Evolutionary conservation across 2,888 invertebrate genomes (phyloP), one percentile per base, ranked within the genome.

Genomic region (Eretmocerus hayati): DNA sequence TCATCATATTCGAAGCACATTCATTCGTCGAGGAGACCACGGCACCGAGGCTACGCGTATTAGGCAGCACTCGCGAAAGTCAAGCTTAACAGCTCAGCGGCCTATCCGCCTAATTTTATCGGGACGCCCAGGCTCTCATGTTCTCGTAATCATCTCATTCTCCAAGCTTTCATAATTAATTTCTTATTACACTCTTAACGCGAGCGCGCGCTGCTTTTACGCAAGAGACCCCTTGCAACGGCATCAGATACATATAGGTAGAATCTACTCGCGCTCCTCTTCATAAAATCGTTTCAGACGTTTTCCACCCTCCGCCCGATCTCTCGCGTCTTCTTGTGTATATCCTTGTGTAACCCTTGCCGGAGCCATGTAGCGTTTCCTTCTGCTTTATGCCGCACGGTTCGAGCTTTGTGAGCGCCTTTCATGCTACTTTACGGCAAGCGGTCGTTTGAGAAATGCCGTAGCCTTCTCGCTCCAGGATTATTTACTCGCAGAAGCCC

Each of bases 191-290:
- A 47, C 51, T 47, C 46, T 51, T 51, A 51, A 46, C 42, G 55
- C 57, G 57, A 56, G 53, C 58, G 46, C 48, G 55, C 50, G 37
- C 18, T 20, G 43, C 50, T 48, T 50, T 45, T 50, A 39, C 42
- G 51, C 55, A 13, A 13, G 33, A 54, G 54, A 55, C 49, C 52
- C 52, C 41, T 42, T 38, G 26, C 47, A 46, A 40, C 47, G 35
- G 46, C 52, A 49, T 48, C 44, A 39, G 41, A 19, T 11, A 26
- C 4, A 15, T 15, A 36, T 20, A 36, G 16, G 23, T 33, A 16
- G n/a, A n/a, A n/a, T 23, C 18, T 44, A 32, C 50, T 40, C 42
- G 46, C 39, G 45, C 42, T 39, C 46, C 38, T 46, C 52, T 50
- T 42, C 51, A 18, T 35, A 46, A 44, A 48, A 43, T 43, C 35